A percentile compares a stretch with the other conserved stretches of the same genome.
Conservation (phyloP, 1,140 invertebrate genomes). For the Copidosoma floridanum region DNA sequence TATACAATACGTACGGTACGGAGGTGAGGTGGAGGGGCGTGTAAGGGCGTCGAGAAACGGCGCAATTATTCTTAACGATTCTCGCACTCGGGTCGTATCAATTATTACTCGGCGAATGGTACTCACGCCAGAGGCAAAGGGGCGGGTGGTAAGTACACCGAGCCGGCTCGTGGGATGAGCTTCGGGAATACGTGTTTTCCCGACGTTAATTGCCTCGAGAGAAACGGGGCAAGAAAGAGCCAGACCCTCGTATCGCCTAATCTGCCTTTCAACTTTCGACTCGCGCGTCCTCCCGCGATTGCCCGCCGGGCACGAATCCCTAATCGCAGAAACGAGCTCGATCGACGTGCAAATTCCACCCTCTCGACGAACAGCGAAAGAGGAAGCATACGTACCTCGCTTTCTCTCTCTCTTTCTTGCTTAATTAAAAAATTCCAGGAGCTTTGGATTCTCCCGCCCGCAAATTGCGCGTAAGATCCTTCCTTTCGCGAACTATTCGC, state of each 20-base stretch:
- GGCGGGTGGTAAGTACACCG: too few species aligned
- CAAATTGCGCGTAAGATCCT: too few species aligned
- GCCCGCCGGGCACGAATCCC: not conserved
- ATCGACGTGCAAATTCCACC: not conserved
- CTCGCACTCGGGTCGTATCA: slow-evolving; percentile 13
- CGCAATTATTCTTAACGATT: slow-evolving; percentile 19
- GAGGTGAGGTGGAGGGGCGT: too few species aligned
- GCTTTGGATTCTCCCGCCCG: not conserved
- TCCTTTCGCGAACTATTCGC: not conserved
- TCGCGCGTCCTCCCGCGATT: not conserved
- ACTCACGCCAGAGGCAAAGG: not conserved
- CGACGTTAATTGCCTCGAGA: slow-evolving; percentile 10
- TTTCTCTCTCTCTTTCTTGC: too few species aligned
- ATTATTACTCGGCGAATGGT: slow-evolving; percentile 3
- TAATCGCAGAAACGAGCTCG: not conserved
- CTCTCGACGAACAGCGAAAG: too few species aligned
- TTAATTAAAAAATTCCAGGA: slow-evolving; percentile 12
- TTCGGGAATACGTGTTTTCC: too few species aligned
- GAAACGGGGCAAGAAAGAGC: too few species aligned
- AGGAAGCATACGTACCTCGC: too few species aligned
- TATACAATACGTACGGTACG: too few species aligned
- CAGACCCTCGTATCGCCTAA: slow-evolving; percentile 10
- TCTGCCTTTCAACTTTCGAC: not conserved
- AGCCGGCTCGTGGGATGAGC: not conserved
- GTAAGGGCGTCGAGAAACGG: too few species aligned